Percentiles rank a stretch among this genome's conserved stretches.
Conservation (phyloP, 1,140 invertebrate species). For the Halesus radiatus region DNA sequence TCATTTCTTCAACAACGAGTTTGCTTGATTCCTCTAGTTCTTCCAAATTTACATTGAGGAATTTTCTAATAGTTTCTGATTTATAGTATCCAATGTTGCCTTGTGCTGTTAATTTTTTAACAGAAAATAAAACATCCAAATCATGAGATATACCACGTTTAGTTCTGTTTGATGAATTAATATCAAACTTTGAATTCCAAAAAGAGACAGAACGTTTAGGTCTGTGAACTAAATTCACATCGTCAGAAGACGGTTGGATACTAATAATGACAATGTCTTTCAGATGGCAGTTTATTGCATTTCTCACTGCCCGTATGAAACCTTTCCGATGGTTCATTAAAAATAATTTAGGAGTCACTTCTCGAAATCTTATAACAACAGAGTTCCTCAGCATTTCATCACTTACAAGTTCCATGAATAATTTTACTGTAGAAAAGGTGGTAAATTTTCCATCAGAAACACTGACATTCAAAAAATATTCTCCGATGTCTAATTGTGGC, state of each 20-base stretch:
- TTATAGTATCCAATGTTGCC: conserved; percentile 68
- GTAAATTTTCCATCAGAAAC: conserved; percentile 89
- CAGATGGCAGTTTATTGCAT: conserved; percentile 79
- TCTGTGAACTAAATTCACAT: conserved; percentile 55
- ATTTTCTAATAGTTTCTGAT: conserved; percentile 76
- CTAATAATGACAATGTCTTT: conserved; percentile 78
- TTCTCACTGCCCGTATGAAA: conserved; percentile 81
- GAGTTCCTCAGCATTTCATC: conserved; percentile 86
- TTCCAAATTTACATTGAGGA: conserved; percentile 74
- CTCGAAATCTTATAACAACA: conserved; percentile 81
- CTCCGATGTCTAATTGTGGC: conserved; percentile 83
- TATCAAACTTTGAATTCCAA: neutral
- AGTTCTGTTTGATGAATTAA: neutral
- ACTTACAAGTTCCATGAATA: conserved; percentile 82
- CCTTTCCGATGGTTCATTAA: conserved; percentile 84
- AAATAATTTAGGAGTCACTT: conserved; percentile 85
- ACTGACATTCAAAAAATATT: conserved; percentile 85
- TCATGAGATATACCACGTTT: conserved; percentile 67
- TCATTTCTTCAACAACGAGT: conserved; percentile 80
- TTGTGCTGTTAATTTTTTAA: conserved; percentile 69
- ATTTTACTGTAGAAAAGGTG: conserved; percentile 78
- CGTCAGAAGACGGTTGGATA: conserved; percentile 71
- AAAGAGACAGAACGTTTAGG: conserved; percentile 38
- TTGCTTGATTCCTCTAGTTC: conserved; percentile 81
- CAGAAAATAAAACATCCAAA: conserved; percentile 87